Conservation (phyloP, 2,797 vertebrate species). For the Numenius phaeopus region DNA sequence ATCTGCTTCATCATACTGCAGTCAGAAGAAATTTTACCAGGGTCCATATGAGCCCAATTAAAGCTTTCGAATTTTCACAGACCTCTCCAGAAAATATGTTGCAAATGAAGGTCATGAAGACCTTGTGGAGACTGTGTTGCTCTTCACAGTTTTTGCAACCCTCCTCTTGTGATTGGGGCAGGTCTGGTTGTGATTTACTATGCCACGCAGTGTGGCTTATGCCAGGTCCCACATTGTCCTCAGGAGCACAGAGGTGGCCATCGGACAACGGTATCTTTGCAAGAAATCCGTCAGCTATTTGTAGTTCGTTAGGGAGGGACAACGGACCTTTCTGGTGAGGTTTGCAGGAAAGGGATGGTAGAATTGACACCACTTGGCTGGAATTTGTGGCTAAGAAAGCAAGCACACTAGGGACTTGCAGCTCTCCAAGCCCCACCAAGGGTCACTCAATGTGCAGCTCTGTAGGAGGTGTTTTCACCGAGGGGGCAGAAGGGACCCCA, state of each 20-base stretch:
- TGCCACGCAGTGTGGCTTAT: background rate
- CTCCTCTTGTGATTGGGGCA: accelerated
- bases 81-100: background rate
- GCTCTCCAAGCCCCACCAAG: background rate
- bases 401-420: accelerated
- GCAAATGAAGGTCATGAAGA: accelerated
- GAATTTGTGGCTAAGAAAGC: background rate
- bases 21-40: background rate
- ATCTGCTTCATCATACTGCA: slow-evolving; percentile 50
- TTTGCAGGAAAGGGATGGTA: background rate
- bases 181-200: background rate
- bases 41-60: slow-evolving; percentile 1
- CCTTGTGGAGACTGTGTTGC: accelerated
- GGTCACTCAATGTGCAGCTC: background rate
- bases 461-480: background rate
- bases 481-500: background rate
- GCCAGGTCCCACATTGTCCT: background rate
- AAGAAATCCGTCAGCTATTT: background rate
- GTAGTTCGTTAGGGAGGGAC: background rate
- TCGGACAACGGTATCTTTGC: accelerated
- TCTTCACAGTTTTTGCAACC: background rate
- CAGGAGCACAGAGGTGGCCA: background rate
- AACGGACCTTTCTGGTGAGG: background rate
- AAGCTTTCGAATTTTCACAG: background rate
- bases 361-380: background rate